Conservation (phyloP, 64 coral and sea anemone genomes). For the Platygyra sinensis region DNA sequence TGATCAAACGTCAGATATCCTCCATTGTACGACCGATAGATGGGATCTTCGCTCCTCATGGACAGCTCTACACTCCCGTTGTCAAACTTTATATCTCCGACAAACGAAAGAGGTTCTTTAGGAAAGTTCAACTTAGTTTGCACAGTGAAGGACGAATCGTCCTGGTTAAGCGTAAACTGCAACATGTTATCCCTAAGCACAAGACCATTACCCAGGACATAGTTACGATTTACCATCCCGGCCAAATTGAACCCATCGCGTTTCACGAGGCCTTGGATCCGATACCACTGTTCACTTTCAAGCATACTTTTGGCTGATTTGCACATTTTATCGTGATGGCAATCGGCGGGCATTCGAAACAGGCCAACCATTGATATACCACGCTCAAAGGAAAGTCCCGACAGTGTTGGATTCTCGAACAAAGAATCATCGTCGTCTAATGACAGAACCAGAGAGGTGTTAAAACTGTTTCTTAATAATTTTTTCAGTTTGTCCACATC, state of each 20-base stretch:
- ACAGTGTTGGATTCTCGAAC: constrained; percentile 80
- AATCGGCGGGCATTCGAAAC: constrained; percentile 83
- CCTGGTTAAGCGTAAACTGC: constrained; percentile 56
- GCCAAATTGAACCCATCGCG: constrained; percentile 59
- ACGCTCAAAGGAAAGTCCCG: constrained; percentile 74
- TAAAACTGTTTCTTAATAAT: constrained; percentile 82
- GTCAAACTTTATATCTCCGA: constrained; percentile 71
- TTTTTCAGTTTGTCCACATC: constrained; percentile 59
- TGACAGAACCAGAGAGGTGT: constrained; percentile 85
- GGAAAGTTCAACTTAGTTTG: constrained; percentile 61
- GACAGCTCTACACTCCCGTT: constrained; percentile 62
- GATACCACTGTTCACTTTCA: constrained; percentile 84
- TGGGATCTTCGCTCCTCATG: constrained; percentile 75
- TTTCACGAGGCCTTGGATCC: constrained; percentile 82
- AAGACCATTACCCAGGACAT: constrained; percentile 77
- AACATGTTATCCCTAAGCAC: constrained; percentile 82
- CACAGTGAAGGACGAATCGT: constrained; percentile 54
- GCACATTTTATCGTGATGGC: constrained; percentile 71
- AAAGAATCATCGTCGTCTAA: constrained; percentile 74
- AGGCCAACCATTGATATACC: constrained; percentile 83
- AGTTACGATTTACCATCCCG: constrained; percentile 70
- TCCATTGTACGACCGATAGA: constrained; percentile 75
- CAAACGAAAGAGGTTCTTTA: constrained; percentile 76
- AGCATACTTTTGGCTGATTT: constrained; percentile 64
- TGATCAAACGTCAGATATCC: constrained; percentile 77